Percentiles rank a stretch among this genome's conserved stretches.
These are phyloP conservation scores for Oncorhynchus keta DNA, from an alignment of 2,113 vertebrate species.

Conservation along the genomic window DNA sequence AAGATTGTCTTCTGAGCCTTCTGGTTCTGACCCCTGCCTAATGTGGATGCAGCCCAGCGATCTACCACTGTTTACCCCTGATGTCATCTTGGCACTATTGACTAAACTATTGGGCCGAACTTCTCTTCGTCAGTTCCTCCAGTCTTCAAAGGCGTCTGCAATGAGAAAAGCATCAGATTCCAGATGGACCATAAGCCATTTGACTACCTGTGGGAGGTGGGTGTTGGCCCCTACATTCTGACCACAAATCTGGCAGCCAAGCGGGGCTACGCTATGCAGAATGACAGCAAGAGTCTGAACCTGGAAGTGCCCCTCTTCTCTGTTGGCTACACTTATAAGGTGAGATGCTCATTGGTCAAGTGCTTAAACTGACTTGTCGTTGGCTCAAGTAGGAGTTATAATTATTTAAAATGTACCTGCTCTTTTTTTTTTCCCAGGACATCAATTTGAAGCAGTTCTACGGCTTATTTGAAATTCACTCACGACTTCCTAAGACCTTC, in stretches of 20 bases:
- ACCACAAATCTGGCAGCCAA: constrained; percentile 50
- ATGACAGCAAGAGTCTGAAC: constrained; percentile 43
- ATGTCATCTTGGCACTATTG: neutral
- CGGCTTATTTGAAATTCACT: constrained; percentile 51
- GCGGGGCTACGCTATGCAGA: constrained; percentile 57
- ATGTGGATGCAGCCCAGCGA: too few species aligned
- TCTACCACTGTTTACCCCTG: neutral
- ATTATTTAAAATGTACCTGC: neutral
- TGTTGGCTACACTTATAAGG: constrained; percentile 58
- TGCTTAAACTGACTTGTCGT: neutral
- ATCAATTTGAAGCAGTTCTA: constrained; percentile 47
- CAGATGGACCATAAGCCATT: constrained; percentile 30
- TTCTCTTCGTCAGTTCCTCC: constrained; percentile 41
- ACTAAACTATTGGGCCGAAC: neutral
- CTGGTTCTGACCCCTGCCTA: too few species aligned
- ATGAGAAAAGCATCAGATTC: constrained; percentile 54
- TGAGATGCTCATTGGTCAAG: constrained; percentile 3
- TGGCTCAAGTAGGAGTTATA: neutral
- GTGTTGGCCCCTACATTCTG: constrained; percentile 37
- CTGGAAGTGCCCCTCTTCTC: constrained; percentile 61
- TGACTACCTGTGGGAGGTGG: constrained; percentile 54
- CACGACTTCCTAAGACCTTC: constrained; percentile 16
- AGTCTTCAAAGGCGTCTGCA: constrained; percentile 32
- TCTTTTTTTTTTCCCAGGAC: constrained; percentile 18
- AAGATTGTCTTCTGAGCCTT: too few species aligned